phyloP scores from a whole-genome alignment of 2,888 invertebrate species.

The Acanthoscelides obtectus region DNA sequence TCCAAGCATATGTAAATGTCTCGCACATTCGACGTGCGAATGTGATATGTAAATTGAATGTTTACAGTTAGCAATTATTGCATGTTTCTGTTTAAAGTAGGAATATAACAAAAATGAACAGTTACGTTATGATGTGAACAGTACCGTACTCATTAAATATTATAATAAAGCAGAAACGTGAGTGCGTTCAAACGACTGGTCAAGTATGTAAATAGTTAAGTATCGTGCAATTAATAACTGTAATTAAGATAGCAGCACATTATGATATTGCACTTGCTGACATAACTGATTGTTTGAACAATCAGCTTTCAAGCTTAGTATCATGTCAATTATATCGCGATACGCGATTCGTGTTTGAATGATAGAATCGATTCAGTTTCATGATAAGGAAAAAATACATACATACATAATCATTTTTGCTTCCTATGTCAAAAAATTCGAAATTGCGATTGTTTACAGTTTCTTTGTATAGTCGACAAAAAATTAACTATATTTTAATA shows the following conservation, averaged over 20 bases:
- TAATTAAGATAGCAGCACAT: background rate
- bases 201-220: background rate
- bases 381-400: too few relatives aligned
- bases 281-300: background rate
- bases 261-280: background rate
- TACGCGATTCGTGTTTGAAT: too few relatives aligned
- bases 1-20: background rate
- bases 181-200: background rate
- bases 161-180: background rate
- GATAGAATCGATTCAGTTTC: too few relatives aligned
- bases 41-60: background rate
- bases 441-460: too few relatives aligned
- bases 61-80: background rate
- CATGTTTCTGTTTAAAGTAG: background rate
- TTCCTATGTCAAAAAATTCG: too few relatives aligned
- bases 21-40: background rate
- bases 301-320: background rate
- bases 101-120: background rate
- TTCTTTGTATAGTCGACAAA: too few relatives aligned
- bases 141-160: background rate
- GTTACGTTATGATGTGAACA: background rate
- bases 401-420: too few relatives aligned
- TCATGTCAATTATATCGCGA: background rate
- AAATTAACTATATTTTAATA: too few relatives aligned
- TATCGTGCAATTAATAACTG: slow-evolving; percentile 1